These are phyloP conservation scores for Procambarus virginalis DNA, from an alignment of 1,140 invertebrate genomes.

Conservation along the genomic window DNA sequence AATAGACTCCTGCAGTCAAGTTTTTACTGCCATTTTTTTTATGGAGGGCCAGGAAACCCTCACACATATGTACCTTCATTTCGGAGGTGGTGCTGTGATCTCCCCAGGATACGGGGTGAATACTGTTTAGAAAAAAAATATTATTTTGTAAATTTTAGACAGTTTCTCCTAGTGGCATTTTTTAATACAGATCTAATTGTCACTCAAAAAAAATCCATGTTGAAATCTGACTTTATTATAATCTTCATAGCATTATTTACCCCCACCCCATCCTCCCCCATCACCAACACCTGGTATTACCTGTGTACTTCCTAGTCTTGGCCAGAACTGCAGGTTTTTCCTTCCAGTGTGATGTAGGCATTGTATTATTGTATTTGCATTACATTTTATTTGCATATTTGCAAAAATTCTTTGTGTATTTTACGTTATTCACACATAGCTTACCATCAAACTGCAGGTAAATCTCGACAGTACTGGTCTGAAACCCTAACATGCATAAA, in stretches of 20 bases:
- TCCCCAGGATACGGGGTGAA: neutral
- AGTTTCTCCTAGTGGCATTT: constrained; percentile 6
- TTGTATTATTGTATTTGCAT: neutral
- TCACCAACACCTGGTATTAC: neutral
- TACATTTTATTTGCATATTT: constrained; percentile 1
- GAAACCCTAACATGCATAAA: constrained; percentile 31
- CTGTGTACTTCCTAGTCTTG: constrained; percentile 53
- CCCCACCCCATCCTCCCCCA: neutral
- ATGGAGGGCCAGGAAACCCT: constrained; percentile 23
- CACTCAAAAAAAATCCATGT: neutral
- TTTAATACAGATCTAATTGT: neutral
- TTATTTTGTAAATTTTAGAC: constrained; percentile 11
- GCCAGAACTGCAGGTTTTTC: constrained; percentile 32
- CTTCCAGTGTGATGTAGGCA: neutral
- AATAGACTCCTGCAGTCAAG: constrained; percentile 46
- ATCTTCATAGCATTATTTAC: neutral
- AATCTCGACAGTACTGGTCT: constrained; percentile 12
- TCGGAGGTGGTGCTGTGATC: constrained; percentile 32
- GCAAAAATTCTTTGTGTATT: neutral
- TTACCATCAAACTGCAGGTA: neutral
- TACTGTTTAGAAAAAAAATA: neutral
- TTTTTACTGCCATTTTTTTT: constrained; percentile 63
- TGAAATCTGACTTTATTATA: constrained; percentile 4
- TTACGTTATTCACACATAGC: neutral
- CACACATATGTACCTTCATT: constrained; percentile 41